phyloP scores from a whole-genome alignment of 2,888 invertebrate genomes.

The Drosophila nigritarsus region DNA sequence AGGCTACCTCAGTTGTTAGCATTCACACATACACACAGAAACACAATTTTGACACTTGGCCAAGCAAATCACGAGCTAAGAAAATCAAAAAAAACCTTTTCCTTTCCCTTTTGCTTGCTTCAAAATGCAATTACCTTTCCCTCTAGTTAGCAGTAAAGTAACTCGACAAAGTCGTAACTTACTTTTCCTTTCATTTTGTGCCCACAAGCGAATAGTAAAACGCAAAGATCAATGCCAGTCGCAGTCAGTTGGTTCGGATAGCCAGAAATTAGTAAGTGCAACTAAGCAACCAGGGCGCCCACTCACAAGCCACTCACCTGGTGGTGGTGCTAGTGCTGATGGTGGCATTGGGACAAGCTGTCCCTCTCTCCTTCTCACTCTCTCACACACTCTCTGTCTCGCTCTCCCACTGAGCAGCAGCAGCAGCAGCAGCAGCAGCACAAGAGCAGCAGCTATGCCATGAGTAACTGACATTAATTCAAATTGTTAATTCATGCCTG shows the following conservation, averaged over 20 bases:
- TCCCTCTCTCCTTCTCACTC: conserved; percentile 2
- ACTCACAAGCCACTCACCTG: conserved; percentile 67
- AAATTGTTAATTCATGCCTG: conserved; percentile 81
- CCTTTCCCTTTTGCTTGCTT: conserved; percentile 67
- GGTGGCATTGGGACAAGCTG: conserved; percentile 24
- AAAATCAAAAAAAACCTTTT: conserved; percentile 31
- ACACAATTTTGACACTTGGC: conserved; percentile 76
- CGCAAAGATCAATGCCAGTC: conserved; percentile 76
- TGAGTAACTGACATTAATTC: conserved; percentile 82
- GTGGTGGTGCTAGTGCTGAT: conserved; percentile 15
- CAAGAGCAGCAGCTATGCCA: conserved; percentile 74
- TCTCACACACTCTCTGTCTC: not conserved
- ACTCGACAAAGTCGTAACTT: conserved; percentile 77
- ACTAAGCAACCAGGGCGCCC: conserved; percentile 77
- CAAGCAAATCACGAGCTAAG: conserved; percentile 65
- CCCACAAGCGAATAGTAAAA: conserved; percentile 55
- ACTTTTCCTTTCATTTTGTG: conserved; percentile 81
- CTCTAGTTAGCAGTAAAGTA: conserved; percentile 61
- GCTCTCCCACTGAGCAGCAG: conserved; percentile 10
- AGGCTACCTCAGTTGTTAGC: conserved; percentile 42
- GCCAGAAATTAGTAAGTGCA: conserved; percentile 81
- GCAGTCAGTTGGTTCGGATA: conserved; percentile 57
- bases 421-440: conserved; percentile 16
- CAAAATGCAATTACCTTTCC: conserved; percentile 81
- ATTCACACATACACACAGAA: conserved; percentile 18